Percentiles rank a stretch among this genome's conserved stretches.
These are phyloP conservation scores for Anhinga anhinga DNA, from an alignment of 2,113 vertebrate genomes.

Conservation along the genomic window DNA sequence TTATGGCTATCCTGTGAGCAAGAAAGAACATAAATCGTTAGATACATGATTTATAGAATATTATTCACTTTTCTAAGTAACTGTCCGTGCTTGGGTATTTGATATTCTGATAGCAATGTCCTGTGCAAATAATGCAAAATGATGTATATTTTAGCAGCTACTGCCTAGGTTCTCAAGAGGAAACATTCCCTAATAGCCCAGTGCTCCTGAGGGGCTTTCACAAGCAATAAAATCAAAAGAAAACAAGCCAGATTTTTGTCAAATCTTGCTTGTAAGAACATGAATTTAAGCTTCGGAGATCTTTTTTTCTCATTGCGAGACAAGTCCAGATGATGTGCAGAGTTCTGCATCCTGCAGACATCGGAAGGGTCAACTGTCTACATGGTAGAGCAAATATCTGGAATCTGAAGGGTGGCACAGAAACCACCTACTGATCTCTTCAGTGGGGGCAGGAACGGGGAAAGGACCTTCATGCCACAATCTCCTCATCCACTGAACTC, in stretches of 20 bases:
- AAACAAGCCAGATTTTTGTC: constrained; percentile 14
- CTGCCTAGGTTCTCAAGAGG: constrained; percentile 27
- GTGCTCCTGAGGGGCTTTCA: constrained; percentile 33
- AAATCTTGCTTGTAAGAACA: constrained; percentile 22
- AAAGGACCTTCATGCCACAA: neutral
- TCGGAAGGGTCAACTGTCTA: neutral
- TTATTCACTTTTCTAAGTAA: constrained; percentile 30
- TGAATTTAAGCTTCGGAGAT: neutral
- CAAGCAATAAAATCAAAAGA: constrained; percentile 38
- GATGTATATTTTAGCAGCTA: constrained; percentile 50
- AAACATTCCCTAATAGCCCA: constrained; percentile 41
- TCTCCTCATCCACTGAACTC: neutral
- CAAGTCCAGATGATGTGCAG: neutral
- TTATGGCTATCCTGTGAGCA: constrained; percentile 45
- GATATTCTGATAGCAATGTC: constrained; percentile 36
- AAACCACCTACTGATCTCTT: neutral
- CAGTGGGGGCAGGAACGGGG: neutral
- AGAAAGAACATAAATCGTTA: constrained; percentile 40
- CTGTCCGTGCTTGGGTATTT: neutral
- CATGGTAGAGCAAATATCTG: neutral
- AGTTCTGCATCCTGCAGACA: neutral
- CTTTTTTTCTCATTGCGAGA: neutral
- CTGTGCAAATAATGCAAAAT: constrained; percentile 57
- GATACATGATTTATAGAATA: constrained; percentile 55
- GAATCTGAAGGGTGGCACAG: neutral